phyloP scores from a whole-genome alignment of 1,140 invertebrate species.

The Dryas iulia region DNA sequence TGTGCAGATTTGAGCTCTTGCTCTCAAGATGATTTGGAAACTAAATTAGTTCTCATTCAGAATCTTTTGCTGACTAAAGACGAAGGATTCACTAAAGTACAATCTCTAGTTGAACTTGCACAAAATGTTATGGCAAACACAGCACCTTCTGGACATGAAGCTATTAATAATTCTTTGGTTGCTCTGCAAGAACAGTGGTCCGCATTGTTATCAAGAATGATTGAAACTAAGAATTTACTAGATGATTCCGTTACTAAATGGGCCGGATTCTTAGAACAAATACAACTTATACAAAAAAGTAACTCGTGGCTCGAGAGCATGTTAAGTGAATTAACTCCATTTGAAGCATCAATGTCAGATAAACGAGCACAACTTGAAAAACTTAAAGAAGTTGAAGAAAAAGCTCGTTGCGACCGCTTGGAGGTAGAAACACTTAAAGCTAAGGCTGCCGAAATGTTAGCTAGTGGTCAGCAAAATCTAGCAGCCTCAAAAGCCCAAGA shows the following conservation, averaged over 20 bases:
- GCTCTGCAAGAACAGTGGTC: constrained; percentile 95
- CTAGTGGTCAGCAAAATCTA: constrained; percentile 90
- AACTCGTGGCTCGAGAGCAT: constrained; percentile 88
- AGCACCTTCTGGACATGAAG: constrained; percentile 91
- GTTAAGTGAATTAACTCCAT: constrained; percentile 86
- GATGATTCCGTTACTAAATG: constrained; percentile 95
- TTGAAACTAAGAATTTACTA: constrained; percentile 92
- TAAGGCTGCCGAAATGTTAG: constrained; percentile 93
- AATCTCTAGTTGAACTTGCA: constrained; percentile 92
- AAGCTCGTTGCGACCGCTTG: constrained; percentile 93
- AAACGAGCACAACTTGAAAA: constrained; percentile 92
- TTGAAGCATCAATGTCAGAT: constrained; percentile 90
- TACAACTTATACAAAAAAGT: constrained; percentile 91
- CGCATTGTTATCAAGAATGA: constrained; percentile 90
- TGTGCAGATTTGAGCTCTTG: constrained; percentile 90
- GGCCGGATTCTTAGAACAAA: constrained; percentile 93
- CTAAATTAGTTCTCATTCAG: constrained; percentile 91
- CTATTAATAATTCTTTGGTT: constrained; percentile 91
- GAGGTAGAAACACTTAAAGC: constrained; percentile 94
- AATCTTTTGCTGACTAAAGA: constrained; percentile 94
- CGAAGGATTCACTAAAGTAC: constrained; percentile 93
- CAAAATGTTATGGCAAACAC: constrained; percentile 97
- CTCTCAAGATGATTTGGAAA: constrained; percentile 92
- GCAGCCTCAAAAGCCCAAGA: constrained; percentile 91
- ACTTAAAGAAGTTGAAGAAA: constrained; percentile 93